phyloP scores from a whole-genome alignment of 2,113 vertebrate species.

The Heterochromis multidens region DNA sequence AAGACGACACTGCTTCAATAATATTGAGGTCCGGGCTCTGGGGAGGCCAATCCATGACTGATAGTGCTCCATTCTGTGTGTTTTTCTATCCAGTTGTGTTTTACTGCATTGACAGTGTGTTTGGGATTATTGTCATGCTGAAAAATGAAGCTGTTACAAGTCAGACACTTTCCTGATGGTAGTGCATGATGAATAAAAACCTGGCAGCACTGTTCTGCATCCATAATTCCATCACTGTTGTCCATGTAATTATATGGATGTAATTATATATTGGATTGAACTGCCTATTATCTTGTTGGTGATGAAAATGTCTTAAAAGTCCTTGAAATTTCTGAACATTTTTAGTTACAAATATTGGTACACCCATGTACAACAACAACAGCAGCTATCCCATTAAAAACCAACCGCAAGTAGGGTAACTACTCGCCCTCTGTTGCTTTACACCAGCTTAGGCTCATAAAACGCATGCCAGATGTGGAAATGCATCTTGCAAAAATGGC shows the following conservation, averaged over 20 bases:
- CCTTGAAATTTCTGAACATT: not conserved
- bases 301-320: not conserved
- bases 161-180: too few relatives aligned
- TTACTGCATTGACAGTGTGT: not conserved
- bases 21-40: not conserved
- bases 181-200: too few relatives aligned
- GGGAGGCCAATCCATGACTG: not conserved
- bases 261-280: not conserved
- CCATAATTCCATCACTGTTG: not conserved
- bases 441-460: slow-evolving; percentile 1
- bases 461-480: slow-evolving; percentile 29
- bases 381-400: slow-evolving; percentile 21
- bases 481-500: not conserved
- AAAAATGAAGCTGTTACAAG: not conserved
- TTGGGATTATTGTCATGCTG: not conserved
- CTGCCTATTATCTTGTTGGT: not conserved
- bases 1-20: not conserved
- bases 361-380: not conserved
- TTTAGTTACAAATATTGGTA: not conserved
- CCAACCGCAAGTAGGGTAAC: not conserved
- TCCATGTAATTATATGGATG: too few relatives aligned
- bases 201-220: not conserved
- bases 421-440: not conserved
- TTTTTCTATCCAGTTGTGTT: not conserved
- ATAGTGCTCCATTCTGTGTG: not conserved